Percentiles rank a stretch among this genome's conserved stretches.
Conservation (phyloP, 2,888 invertebrate species). For the Thereva nobilitata region DNA sequence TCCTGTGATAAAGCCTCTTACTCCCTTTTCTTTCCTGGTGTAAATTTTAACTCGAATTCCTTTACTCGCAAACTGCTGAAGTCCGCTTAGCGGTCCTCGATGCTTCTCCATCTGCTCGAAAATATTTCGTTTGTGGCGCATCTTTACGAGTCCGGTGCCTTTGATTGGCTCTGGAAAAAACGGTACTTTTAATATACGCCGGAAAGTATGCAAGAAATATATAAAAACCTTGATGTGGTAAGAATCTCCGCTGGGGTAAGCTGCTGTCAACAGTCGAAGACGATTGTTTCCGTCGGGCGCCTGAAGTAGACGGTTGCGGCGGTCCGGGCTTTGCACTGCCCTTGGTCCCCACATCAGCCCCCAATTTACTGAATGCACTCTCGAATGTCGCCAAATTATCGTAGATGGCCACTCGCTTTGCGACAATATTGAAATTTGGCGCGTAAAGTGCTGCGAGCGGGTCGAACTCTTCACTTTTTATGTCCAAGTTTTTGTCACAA, state of each 20-base stretch:
- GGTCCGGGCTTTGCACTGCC: not conserved
- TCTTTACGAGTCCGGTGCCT: conserved; percentile 42
- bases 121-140: conserved; percentile 57
- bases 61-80: conserved; percentile 61
- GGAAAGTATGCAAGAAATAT: conserved; percentile 13
- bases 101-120: conserved; percentile 61
- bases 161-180: conserved; percentile 53
- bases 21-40: conserved; percentile 70
- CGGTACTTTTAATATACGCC: not conserved
- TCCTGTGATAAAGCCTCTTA: conserved; percentile 79
- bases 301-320: not conserved
- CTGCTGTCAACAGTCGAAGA: conserved; percentile 6
- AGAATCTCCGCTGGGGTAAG: conserved; percentile 53
- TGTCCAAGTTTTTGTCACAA: too few species aligned
- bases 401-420: conserved; percentile 64
- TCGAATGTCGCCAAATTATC: conserved; percentile 73
- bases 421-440: conserved; percentile 56
- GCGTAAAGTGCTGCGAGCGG: conserved; percentile 72
- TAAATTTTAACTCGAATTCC: conserved; percentile 54
- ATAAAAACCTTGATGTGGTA: conserved; percentile 59
- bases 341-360: conserved; percentile 40
- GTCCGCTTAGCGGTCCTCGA: conserved; percentile 66
- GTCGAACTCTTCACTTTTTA: conserved; percentile 66
- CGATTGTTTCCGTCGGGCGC: not conserved
- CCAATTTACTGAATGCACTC: conserved; percentile 55